Conservation (phyloP, 2,797 vertebrate genomes). For the Acanthurus lineatus region DNA sequence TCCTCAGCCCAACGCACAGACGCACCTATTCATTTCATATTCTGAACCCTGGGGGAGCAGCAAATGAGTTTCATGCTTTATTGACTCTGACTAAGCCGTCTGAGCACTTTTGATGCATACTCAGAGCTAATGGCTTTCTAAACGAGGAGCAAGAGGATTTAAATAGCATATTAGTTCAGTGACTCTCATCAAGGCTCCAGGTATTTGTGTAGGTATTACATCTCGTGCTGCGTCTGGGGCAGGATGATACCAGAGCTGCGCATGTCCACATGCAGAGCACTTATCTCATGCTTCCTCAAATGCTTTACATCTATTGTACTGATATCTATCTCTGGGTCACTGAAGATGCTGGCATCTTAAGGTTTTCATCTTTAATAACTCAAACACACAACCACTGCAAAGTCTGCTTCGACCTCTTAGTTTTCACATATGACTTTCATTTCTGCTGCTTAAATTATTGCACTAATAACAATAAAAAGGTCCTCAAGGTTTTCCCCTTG, state of each 20-base stretch:
- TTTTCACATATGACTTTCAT: conserved; percentile 9
- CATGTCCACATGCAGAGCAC: conserved; percentile 25
- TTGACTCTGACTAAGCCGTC: conserved; percentile 81
- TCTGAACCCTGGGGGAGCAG: conserved; percentile 72
- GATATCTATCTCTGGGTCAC: conserved; percentile 29
- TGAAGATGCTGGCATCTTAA: not conserved
- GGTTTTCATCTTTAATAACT: conserved; percentile 13
- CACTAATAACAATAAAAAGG: conserved; percentile 16
- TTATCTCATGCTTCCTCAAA: conserved; percentile 32
- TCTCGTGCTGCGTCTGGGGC: conserved; percentile 36
- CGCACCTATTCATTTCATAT: conserved; percentile 79
- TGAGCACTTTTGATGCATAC: conserved; percentile 78
- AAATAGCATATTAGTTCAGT: conserved; percentile 79
- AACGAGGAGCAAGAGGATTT: conserved; percentile 79
- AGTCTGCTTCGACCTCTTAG: conserved; percentile 2
- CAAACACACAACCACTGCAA: conserved; percentile 3
- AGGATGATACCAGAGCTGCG: conserved; percentile 17
- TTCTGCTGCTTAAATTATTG: conserved; percentile 28
- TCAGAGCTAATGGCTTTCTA: conserved; percentile 81
- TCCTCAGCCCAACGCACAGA: conserved; percentile 49
- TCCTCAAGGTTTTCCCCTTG: conserved; percentile 42
- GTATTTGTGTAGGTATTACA: conserved; percentile 73
- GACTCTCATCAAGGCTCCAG: conserved; percentile 67
- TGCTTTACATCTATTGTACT: conserved; percentile 38
- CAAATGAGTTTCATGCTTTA: conserved; percentile 85